Conservation (phyloP, 2,888 invertebrate genomes). For the Tubulanus polymorphus region DNA sequence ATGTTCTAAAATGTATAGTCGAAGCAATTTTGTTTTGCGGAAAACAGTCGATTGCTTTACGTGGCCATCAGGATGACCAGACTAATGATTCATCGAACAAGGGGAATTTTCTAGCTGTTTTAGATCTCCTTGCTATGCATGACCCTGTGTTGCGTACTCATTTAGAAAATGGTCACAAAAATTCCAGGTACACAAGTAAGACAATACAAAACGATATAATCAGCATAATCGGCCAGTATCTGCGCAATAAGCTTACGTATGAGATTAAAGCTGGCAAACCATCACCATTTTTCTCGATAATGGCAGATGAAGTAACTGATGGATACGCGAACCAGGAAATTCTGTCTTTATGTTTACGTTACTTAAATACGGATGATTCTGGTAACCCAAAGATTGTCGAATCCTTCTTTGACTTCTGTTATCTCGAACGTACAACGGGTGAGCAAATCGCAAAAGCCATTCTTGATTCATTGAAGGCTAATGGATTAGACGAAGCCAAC, state of each 20-base stretch:
- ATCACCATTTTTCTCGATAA: constrained; percentile 19
- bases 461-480: neutral
- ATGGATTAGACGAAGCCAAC: constrained; percentile 10
- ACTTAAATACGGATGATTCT: neutral
- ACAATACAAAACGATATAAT: constrained; percentile 21
- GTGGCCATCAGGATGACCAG: constrained; percentile 14
- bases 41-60: constrained; percentile 17
- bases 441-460: constrained; percentile 6
- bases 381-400: constrained; percentile 1
- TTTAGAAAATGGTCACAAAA: constrained; percentile 6
- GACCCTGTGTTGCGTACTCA: constrained; percentile 15
- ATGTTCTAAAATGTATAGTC: constrained; percentile 14
- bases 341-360: constrained; percentile 16
- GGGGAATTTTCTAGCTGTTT: constrained; percentile 19
- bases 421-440: constrained; percentile 11
- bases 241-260: constrained; percentile 10
- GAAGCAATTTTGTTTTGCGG: constrained; percentile 21
- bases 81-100: neutral
- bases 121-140: constrained; percentile 10
- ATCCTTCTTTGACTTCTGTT: constrained; percentile 11
- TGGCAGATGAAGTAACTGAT: constrained; percentile 22
- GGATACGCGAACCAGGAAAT: constrained; percentile 16
- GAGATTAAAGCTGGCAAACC: constrained; percentile 9
- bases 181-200: constrained; percentile 16
- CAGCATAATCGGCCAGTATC: constrained; percentile 9